Evolutionary conservation across 2,797 vertebrate genomes (phyloP).

Genomic region (Sebastes melanostomus): DNA sequence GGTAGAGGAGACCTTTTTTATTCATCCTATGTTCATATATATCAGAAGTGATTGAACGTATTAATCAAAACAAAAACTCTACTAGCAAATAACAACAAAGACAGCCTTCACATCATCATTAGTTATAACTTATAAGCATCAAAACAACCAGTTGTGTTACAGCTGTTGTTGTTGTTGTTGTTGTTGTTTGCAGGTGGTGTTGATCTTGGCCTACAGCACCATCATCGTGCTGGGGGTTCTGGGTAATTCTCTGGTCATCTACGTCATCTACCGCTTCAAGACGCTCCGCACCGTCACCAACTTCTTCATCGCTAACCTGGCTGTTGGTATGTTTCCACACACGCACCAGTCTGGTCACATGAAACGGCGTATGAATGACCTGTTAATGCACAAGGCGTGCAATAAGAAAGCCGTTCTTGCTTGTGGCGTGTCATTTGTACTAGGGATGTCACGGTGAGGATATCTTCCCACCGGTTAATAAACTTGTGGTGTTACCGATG

Average conservation of each 20-base stretch:
- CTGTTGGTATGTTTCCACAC: constrained; percentile 77
- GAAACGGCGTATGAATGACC: too few species aligned
- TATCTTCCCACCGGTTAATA: too few species aligned
- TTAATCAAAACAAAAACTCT: too few species aligned
- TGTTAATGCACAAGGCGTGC: too few species aligned
- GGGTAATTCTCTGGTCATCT: constrained; percentile 94
- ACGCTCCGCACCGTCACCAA: constrained; percentile 95
- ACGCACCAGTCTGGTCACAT: too few species aligned
- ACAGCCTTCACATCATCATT: background rate
- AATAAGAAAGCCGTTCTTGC: too few species aligned
- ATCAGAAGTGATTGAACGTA: too few species aligned
- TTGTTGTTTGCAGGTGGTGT: constrained; percentile 80
- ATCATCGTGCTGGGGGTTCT: constrained; percentile 93
- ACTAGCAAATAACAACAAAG: too few species aligned
- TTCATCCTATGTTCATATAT: too few species aligned
- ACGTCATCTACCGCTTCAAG: constrained; percentile 93
- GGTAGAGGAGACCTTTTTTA: constrained; percentile 15
- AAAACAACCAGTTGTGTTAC: background rate
- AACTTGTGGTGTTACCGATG: too few species aligned
- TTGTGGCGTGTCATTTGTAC: too few species aligned
- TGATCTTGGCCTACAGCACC: constrained; percentile 92
- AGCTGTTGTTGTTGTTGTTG: background rate
- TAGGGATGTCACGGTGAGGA: too few species aligned
- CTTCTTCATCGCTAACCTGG: constrained; percentile 95
- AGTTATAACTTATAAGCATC: background rate